These are phyloP conservation scores for Acanthosoma haemorrhoidale DNA, from an alignment of 2,888 invertebrate genomes.

Conservation along the genomic window DNA sequence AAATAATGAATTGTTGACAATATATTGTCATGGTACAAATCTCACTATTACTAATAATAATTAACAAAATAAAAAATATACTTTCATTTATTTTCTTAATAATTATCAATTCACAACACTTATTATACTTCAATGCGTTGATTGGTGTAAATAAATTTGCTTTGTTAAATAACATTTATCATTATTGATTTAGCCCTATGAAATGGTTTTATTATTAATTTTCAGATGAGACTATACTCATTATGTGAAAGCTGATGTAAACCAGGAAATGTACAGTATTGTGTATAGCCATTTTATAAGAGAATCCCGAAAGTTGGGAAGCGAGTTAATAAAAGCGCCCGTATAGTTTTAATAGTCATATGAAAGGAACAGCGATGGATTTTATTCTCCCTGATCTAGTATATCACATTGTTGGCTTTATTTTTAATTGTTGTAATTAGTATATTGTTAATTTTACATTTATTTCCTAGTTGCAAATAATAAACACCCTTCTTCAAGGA, in stretches of 20 bases:
- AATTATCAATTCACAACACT: too few relatives aligned
- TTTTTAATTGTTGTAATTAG: slow-evolving; percentile 1
- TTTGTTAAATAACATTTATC: too few relatives aligned
- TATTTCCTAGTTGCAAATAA: not conserved
- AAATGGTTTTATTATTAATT: too few relatives aligned
- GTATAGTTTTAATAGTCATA: not conserved
- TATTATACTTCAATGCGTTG: too few relatives aligned
- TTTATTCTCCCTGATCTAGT: not conserved
- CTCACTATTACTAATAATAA: too few relatives aligned
- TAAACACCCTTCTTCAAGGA: not conserved
- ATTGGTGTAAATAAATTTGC: too few relatives aligned
- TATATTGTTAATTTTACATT: not conserved
- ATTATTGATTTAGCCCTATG: too few relatives aligned
- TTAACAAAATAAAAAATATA: too few relatives aligned
- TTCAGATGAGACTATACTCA: not conserved
- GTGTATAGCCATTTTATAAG: slow-evolving; percentile 1
- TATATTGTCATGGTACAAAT: too few relatives aligned
- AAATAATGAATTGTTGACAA: too few relatives aligned
- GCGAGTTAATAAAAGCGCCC: too few relatives aligned
- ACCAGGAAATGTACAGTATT: slow-evolving; percentile 8
- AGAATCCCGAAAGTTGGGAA: not conserved
- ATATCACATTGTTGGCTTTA: not conserved
- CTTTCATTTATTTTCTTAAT: too few relatives aligned
- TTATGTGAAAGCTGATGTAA: not conserved
- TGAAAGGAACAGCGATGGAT: not conserved